Conservation (phyloP, 64 coral and sea anemone genomes). For the Catalaphyllia jardinei region DNA sequence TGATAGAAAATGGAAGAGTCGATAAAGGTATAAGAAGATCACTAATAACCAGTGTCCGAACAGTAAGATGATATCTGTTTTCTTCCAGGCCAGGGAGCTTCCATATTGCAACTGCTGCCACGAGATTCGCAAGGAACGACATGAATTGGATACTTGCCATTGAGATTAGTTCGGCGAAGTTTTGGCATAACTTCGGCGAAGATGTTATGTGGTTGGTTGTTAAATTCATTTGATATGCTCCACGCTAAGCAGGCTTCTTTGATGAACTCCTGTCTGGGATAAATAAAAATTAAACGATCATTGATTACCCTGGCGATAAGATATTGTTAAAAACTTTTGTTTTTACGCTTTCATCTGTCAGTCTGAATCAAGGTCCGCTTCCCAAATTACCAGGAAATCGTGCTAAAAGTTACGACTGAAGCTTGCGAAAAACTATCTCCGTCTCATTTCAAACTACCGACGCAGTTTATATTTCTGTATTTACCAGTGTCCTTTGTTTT, state of each 20-base stretch:
- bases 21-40: slow-evolving; percentile 62
- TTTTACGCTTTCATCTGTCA: no score
- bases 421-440: background rate
- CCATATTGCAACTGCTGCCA: slow-evolving; percentile 81
- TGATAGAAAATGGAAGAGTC: slow-evolving; percentile 57
- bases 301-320: background rate
- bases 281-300: background rate
- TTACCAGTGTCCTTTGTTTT: background rate
- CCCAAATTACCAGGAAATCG: no score
- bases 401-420: background rate
- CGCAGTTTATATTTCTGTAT: background rate
- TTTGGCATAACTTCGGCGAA: background rate
- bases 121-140: slow-evolving; percentile 52
- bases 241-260: background rate
- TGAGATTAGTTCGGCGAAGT: background rate
- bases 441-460: background rate
- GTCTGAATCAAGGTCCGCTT: no score
- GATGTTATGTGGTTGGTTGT: background rate
- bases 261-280: background rate
- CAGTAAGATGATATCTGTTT: slow-evolving; percentile 72
- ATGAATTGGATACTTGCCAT: slow-evolving; percentile 49
- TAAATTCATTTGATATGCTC: slow-evolving; percentile 19
- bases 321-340: no score
- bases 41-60: slow-evolving; percentile 63
- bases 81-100: slow-evolving; percentile 67